A percentile compares a stretch with the other conserved stretches of the same genome.
Evolutionary conservation across 1,140 invertebrate genomes (phyloP).

Genomic region (Heliconius himera): DNA sequence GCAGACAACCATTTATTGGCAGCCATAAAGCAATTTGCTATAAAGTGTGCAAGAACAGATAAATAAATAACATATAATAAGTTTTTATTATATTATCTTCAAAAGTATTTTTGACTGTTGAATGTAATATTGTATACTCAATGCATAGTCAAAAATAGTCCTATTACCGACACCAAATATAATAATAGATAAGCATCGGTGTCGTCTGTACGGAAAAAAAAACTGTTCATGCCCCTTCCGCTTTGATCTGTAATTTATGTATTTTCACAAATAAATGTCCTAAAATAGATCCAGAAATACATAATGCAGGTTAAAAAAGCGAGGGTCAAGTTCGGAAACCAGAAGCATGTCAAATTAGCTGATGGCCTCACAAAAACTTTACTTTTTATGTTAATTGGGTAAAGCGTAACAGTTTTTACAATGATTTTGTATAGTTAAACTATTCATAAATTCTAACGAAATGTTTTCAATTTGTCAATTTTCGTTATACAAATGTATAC

Average conservation of each 20-base stretch:
- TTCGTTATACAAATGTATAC: neutral
- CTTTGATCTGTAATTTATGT: constrained; percentile 36
- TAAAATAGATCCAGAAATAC: constrained; percentile 23
- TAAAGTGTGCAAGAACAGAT: constrained; percentile 13
- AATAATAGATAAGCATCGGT: constrained; percentile 26
- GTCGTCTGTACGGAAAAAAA: constrained; percentile 22
- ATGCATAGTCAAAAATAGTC: constrained; percentile 19
- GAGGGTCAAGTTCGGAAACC: constrained; percentile 27
- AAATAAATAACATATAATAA: constrained; percentile 19
- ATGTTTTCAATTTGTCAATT: constrained; percentile 13
- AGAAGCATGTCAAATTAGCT: constrained; percentile 24
- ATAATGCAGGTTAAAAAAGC: constrained; percentile 18
- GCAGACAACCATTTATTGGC: constrained; percentile 17
- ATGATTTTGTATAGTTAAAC: constrained; percentile 8
- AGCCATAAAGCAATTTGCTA: constrained; percentile 3
- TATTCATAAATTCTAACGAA: constrained; percentile 3
- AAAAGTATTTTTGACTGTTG: neutral
- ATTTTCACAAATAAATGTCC: constrained; percentile 30
- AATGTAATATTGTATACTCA: neutral
- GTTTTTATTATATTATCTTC: neutral
- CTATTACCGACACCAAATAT: constrained; percentile 22
- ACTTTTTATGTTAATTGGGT: constrained; percentile 17
- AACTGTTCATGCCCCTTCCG: constrained; percentile 22
- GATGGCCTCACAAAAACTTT: constrained; percentile 14
- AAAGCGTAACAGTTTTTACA: constrained; percentile 5